Evolutionary conservation across 30 jellyfish, hydroid and myxozoan genomes (phyloP).

Genomic region (Nemopilema nomurai): DNA sequence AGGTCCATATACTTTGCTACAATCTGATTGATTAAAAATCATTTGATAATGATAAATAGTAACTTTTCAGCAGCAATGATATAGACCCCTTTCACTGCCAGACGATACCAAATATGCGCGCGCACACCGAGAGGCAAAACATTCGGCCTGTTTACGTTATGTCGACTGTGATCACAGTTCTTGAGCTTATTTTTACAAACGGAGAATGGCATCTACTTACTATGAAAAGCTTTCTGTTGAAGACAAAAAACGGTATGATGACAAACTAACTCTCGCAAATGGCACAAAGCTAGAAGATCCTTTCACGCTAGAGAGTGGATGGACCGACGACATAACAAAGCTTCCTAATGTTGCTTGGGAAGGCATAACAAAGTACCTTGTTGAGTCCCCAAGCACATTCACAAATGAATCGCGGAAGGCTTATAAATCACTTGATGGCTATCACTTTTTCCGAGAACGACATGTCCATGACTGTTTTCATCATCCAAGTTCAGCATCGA

Average conservation of each 20-base stretch:
- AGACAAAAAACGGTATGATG: slow-evolving; percentile 12
- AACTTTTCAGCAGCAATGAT: too few relatives aligned
- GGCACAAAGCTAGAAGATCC: slow-evolving; percentile 9
- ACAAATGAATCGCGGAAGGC: slow-evolving; percentile 17
- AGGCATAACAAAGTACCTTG: slow-evolving; percentile 10
- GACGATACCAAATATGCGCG: slow-evolving; percentile 5
- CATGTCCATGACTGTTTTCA: slow-evolving; percentile 31
- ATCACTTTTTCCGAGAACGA: slow-evolving; percentile 14
- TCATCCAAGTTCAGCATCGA: slow-evolving; percentile 2
- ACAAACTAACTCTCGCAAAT: slow-evolving; percentile 2
- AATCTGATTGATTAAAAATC: too few relatives aligned
- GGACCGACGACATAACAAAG: slow-evolving; percentile 6
- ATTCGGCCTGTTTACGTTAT: slow-evolving; percentile 1
- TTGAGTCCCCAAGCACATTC: slow-evolving; percentile 18
- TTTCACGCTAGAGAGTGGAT: slow-evolving; percentile 9
- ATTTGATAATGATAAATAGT: too few relatives aligned
- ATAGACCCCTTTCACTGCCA: too few relatives aligned
- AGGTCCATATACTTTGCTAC: too few relatives aligned
- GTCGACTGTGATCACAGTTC: background rate
- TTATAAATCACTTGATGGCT: slow-evolving; percentile 24
- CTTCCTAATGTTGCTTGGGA: slow-evolving; percentile 12
- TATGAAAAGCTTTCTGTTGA: slow-evolving; percentile 2
- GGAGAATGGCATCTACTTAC: background rate
- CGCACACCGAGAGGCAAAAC: slow-evolving; percentile 18
- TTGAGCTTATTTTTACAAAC: background rate